These are phyloP conservation scores for Drosophila meridionalis DNA, from an alignment of 2,888 invertebrate species.

Conservation along the genomic window DNA sequence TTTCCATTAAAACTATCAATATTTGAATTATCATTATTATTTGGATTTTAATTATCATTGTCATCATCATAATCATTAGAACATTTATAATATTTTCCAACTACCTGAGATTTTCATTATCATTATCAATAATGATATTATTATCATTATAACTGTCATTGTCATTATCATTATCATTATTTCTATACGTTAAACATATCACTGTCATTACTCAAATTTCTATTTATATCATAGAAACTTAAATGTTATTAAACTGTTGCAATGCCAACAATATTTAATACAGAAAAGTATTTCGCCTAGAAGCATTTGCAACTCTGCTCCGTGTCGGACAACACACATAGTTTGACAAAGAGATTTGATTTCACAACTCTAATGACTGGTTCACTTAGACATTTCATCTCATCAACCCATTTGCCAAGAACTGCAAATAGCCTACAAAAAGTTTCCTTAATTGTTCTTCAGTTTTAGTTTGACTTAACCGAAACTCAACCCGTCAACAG, in stretches of 20 bases:
- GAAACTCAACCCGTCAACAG: slow-evolving; percentile 1
- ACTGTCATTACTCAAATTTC: neutral
- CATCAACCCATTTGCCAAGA: slow-evolving; percentile 7
- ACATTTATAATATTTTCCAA: too few species aligned
- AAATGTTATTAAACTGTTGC: neutral
- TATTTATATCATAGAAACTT: neutral
- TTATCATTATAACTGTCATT: neutral
- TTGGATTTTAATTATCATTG: too few species aligned
- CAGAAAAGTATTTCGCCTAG: neutral
- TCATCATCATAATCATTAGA: neutral
- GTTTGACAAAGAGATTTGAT: slow-evolving; percentile 2
- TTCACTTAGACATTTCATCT: slow-evolving; percentile 14
- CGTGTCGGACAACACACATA: neutral
- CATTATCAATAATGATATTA: neutral
- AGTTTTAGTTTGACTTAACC: slow-evolving; percentile 1
- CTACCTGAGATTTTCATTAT: neutral
- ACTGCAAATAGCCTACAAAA: slow-evolving; percentile 2
- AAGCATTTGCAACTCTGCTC: neutral
- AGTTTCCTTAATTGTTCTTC: slow-evolving; percentile 1
- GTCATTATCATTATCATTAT: neutral
- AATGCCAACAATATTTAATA: neutral
- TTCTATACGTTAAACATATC: neutral
- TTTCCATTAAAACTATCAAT: too few species aligned
- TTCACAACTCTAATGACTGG: slow-evolving; percentile 6
- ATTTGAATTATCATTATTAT: too few species aligned